phyloP scores from a whole-genome alignment of 2,113 vertebrate genomes.

The Brachypodius melanocephalos region DNA sequence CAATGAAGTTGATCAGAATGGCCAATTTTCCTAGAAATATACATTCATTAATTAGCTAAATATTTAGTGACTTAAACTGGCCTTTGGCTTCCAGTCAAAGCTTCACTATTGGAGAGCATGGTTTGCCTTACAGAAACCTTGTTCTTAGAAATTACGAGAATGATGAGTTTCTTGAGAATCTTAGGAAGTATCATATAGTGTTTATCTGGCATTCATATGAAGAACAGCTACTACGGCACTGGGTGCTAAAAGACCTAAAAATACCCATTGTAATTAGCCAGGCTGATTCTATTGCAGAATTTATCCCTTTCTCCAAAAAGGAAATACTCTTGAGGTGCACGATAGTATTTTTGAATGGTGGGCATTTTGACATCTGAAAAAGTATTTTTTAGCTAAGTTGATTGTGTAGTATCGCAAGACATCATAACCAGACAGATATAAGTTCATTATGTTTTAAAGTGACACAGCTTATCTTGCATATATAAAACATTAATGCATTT shows the following conservation, averaged over 20 bases:
- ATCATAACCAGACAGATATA: conserved; percentile 44
- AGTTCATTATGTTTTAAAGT: conserved; percentile 64
- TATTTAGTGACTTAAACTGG: conserved; percentile 57
- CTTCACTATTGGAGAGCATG: conserved; percentile 60
- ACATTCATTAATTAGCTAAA: conserved; percentile 19
- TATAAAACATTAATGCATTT: conserved; percentile 67
- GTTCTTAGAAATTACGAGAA: conserved; percentile 51
- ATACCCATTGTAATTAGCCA: conserved; percentile 31
- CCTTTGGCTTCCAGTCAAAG: conserved; percentile 68
- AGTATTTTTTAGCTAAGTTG: conserved; percentile 70
- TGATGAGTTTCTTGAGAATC: conserved; percentile 53
- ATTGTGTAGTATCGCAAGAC: conserved; percentile 61
- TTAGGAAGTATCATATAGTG: conserved; percentile 45
- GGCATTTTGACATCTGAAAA: conserved; percentile 69
- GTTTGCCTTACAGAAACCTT: conserved; percentile 70
- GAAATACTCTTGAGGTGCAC: conserved; percentile 59
- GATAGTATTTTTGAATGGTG: conserved; percentile 69
- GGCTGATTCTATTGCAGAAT: conserved; percentile 53
- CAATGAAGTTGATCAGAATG: conserved; percentile 49
- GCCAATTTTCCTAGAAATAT: conserved; percentile 44
- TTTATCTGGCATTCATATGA: conserved; percentile 47
- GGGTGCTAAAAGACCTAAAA: conserved; percentile 35
- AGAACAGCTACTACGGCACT: conserved; percentile 1
- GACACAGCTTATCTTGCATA: conserved; percentile 48
- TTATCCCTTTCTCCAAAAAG: conserved; percentile 46